phyloP scores from a whole-genome alignment of 2,113 vertebrate genomes.

The Cheilinus undulatus region DNA sequence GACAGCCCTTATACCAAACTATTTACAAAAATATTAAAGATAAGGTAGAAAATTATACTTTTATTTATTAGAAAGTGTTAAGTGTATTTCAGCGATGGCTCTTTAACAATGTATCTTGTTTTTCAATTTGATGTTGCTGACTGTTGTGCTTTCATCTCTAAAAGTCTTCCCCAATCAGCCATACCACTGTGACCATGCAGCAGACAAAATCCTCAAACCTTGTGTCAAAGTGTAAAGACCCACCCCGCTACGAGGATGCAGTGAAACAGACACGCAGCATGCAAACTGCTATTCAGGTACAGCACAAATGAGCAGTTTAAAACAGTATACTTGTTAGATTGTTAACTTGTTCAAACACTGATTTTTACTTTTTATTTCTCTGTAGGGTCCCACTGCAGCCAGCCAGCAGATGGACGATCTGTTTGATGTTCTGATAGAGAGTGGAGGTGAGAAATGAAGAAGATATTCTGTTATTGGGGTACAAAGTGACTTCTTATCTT shows the following conservation, averaged over 20 bases:
- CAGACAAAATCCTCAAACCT: constrained; percentile 81
- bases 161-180: constrained; percentile 81
- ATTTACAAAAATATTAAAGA: constrained; percentile 83
- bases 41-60: constrained; percentile 83
- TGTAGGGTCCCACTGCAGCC: constrained; percentile 86
- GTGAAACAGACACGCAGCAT: constrained; percentile 92
- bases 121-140: background rate
- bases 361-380: background rate
- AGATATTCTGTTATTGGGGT: background rate
- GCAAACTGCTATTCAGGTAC: constrained; percentile 87
- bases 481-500: background rate
- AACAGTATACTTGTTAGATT: background rate
- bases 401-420: constrained; percentile 99
- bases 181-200: constrained; percentile 75
- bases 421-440: constrained; percentile 97
- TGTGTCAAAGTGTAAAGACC: constrained; percentile 89
- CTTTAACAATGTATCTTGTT: background rate
- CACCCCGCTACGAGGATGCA: constrained; percentile 96
- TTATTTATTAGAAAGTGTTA: background rate
- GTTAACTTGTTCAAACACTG: background rate
- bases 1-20: constrained; percentile 69
- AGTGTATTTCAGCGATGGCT: background rate
- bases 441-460: constrained; percentile 86
- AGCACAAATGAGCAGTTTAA: background rate
- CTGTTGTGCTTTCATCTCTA: constrained; percentile 11